Evolutionary conservation across 2,888 invertebrate species (phyloP).

Genomic region (Tanypteryx hageni): DNA sequence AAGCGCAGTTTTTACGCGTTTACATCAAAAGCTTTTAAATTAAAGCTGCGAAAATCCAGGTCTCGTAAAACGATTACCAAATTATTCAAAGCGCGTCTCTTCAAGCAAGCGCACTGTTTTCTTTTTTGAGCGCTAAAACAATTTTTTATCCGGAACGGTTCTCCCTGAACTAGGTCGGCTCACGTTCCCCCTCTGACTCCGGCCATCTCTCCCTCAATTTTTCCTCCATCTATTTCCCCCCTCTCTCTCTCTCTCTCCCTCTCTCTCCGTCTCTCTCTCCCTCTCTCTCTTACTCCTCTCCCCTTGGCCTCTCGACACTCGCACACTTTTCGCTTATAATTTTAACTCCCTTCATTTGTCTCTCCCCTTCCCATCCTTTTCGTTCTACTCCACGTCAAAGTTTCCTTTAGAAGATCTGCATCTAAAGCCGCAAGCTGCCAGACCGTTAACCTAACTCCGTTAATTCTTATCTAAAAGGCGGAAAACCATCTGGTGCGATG

Average conservation of each 20-base stretch:
- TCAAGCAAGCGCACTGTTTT: background rate
- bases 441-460: background rate
- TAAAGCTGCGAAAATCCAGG: background rate
- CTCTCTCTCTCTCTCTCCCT: background rate
- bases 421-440: background rate
- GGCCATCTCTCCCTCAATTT: background rate
- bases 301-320: background rate
- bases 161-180: background rate
- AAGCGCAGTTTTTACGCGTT: background rate
- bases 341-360: background rate
- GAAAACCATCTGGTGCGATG: background rate
- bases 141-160: background rate
- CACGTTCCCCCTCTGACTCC: background rate
- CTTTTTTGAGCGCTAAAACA: background rate
- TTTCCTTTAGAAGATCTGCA: background rate
- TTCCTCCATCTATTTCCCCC: background rate
- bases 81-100: background rate
- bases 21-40: background rate
- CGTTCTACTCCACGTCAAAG: background rate
- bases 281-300: background rate
- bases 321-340: background rate
- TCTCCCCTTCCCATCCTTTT: background rate
- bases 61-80: background rate
- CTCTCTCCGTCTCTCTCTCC: background rate
- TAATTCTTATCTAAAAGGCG: conserved; percentile 39